phyloP scores from a whole-genome alignment of 2,888 invertebrate species.

The Drosophila quinaria region DNA sequence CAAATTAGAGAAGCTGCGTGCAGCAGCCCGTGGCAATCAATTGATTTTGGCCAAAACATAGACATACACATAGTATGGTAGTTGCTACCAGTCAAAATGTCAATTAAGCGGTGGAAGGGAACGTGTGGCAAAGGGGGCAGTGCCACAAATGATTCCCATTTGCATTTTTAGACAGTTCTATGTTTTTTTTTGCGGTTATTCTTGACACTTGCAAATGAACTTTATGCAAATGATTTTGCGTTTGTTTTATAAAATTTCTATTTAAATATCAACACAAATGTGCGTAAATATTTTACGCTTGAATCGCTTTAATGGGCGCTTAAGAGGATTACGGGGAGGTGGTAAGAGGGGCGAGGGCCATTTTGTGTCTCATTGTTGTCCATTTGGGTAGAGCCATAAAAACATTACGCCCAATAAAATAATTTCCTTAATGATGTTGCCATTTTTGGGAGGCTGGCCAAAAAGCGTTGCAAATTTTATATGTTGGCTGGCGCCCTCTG shows the following conservation, averaged over 20 bases:
- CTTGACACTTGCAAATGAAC: conserved; percentile 41
- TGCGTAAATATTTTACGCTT: conserved; percentile 58
- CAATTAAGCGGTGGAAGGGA: conserved; percentile 54
- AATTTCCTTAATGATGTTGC: conserved; percentile 74
- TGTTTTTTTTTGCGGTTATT: not conserved
- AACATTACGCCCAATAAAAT: conserved; percentile 83
- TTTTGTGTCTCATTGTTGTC: conserved; percentile 64
- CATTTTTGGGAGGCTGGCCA: conserved; percentile 45
- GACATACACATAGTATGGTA: conserved; percentile 10
- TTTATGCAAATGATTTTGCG: conserved; percentile 63
- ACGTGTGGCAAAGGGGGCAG: not conserved
- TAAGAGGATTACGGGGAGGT: not conserved
- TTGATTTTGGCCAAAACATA: conserved; percentile 59
- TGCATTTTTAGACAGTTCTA: conserved; percentile 55
- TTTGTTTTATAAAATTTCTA: conserved; percentile 32
- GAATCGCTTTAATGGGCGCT: conserved; percentile 34
- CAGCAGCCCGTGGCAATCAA: conserved; percentile 62
- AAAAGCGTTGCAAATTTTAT: conserved; percentile 32
- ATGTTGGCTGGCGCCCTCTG: conserved; percentile 51
- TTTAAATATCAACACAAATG: conserved; percentile 55
- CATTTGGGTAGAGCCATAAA: conserved; percentile 68
- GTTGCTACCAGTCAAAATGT: conserved; percentile 66
- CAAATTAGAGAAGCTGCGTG: conserved; percentile 68
- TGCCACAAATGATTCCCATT: conserved; percentile 46
- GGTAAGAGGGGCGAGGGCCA: conserved; percentile 22